These are phyloP conservation scores for Aphidius gifuensis DNA, from an alignment of 1,140 invertebrate genomes.

Conservation along the genomic window DNA sequence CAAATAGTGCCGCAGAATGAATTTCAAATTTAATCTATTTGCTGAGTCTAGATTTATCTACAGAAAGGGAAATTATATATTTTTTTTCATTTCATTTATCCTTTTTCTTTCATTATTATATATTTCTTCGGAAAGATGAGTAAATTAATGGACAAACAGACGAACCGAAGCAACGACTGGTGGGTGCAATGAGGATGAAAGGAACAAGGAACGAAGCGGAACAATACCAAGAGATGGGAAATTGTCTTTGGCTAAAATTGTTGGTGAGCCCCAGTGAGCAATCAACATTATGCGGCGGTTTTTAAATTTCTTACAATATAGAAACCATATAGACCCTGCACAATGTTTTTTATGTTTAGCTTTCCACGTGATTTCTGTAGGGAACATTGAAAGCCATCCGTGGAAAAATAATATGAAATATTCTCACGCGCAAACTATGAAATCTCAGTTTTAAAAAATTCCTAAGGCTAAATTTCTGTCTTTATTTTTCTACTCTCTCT, in stretches of 20 bases:
- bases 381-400: constrained; percentile 19
- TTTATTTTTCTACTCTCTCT: no score
- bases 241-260: constrained; percentile 24
- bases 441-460: constrained; percentile 7
- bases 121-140: constrained; percentile 4
- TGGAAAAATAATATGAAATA: constrained; percentile 27
- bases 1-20: no score
- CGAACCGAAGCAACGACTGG: neutral
- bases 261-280: constrained; percentile 14
- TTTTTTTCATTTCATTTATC: neutral
- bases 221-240: constrained; percentile 17
- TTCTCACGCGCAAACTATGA: constrained; percentile 26
- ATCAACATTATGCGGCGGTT: constrained; percentile 21
- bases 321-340: no score
- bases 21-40: no score
- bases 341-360: neutral
- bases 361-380: constrained; percentile 22
- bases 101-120: neutral
- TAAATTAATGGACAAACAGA: constrained; percentile 21
- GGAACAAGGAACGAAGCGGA: constrained; percentile 15
- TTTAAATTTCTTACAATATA: no score
- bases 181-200: constrained; percentile 14
- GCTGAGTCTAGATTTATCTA: neutral
- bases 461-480: no score
- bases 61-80: constrained; percentile 19